Conservation (phyloP, 2,888 invertebrate genomes). For the Pasiphila rectangulata region DNA sequence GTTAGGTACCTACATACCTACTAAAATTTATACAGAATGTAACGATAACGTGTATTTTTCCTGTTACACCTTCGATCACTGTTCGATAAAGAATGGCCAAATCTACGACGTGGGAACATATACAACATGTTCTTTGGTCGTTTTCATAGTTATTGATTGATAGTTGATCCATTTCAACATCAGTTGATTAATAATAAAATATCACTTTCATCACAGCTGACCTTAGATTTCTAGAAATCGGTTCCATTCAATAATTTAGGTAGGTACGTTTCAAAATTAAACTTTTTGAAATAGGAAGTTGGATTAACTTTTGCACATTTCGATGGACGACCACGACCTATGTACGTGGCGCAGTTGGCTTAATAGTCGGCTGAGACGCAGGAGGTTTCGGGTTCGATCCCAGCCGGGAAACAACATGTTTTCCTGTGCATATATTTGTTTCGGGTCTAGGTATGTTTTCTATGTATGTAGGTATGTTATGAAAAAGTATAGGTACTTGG, state of each 20-base stretch:
- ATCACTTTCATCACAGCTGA: slow-evolving; percentile 1
- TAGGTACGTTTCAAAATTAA: neutral
- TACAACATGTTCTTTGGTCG: neutral
- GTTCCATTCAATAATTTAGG: neutral
- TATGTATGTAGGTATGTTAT: neutral
- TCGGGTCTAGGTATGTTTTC: too few relatives aligned
- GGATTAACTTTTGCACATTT: too few relatives aligned
- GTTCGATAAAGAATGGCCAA: too few relatives aligned
- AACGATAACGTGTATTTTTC: neutral
- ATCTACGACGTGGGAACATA: too few relatives aligned
- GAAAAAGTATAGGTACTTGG: too few relatives aligned
- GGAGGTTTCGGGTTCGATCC: too few relatives aligned
- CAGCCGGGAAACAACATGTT: too few relatives aligned
- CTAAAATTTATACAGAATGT: neutral
- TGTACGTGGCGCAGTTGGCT: too few relatives aligned
- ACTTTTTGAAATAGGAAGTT: neutral
- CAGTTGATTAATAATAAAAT: slow-evolving; percentile 9
- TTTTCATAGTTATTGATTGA: neutral
- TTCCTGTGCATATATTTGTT: too few relatives aligned
- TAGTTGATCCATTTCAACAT: neutral
- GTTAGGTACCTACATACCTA: too few relatives aligned
- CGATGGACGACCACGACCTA: too few relatives aligned
- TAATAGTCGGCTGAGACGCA: too few relatives aligned
- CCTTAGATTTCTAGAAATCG: slow-evolving; percentile 10
- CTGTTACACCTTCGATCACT: neutral